Percentiles rank a stretch among this genome's conserved stretches.
Evolutionary conservation across 2,888 invertebrate species (phyloP).

Genomic region (Tuta absoluta): DNA sequence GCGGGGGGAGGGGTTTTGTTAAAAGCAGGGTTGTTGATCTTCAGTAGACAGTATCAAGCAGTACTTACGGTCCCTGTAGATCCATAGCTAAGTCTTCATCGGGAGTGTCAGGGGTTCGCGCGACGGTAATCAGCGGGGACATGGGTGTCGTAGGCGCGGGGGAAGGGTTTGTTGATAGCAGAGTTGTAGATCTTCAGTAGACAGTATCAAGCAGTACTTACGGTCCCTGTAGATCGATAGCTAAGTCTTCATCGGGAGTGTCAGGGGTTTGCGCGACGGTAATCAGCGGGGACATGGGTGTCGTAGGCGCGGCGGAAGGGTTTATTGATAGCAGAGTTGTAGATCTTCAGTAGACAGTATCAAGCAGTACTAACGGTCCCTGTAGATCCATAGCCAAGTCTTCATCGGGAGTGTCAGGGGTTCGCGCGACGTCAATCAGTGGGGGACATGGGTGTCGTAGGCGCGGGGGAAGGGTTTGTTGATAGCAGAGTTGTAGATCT

Average conservation of each 20-base stretch:
- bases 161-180: constrained; percentile 58
- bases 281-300: constrained; percentile 75
- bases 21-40: neutral
- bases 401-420: constrained; percentile 62
- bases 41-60: neutral
- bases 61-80: neutral
- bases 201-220: too few relatives aligned
- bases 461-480: constrained; percentile 74
- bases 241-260: constrained; percentile 57
- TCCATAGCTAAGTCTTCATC: constrained; percentile 44
- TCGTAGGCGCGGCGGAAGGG: constrained; percentile 80
- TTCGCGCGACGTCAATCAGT: constrained; percentile 63
- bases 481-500: too few relatives aligned
- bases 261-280: too few relatives aligned
- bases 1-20: constrained; percentile 76
- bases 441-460: constrained; percentile 79
- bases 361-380: constrained; percentile 56
- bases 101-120: constrained; percentile 65
- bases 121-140: constrained; percentile 70
- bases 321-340: constrained; percentile 94
- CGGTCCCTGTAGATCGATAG: constrained; percentile 16
- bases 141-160: constrained; percentile 79
- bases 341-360: constrained; percentile 83
- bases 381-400: constrained; percentile 51
- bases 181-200: too few relatives aligned